Evolutionary conservation across 2,797 vertebrate genomes (phyloP), one percentile per base, ranked within the genome.

Genomic region (Pagetopsis macropterus): DNA sequence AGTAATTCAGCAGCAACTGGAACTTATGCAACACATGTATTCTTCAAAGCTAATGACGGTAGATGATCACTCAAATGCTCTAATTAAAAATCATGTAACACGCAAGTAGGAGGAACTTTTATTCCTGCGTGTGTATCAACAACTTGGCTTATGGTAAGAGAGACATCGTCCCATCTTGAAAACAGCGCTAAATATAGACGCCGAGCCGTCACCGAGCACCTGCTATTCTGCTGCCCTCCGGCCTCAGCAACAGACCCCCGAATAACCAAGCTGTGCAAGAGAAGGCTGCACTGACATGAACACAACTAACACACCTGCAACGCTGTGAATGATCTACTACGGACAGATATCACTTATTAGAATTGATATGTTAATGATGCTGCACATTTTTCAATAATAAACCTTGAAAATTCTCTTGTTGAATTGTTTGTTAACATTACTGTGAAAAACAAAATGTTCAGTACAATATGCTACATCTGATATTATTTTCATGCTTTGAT

Each of bases 161-260:
- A 75, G 44, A 75, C 61, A 60, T 76, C 71, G 83, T 68, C 77
- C 76, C 82, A 64, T 83, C 72, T 75, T 51, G 58, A 78, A 89
- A 85, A 81, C 78, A 81, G 73, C 57, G 88, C 91, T 91, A 92
- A 84, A 92, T 90, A 88, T 92, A 94, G 84, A 75, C 48, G 1
- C 15, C 40, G n/a, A n/a, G n/a, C n/a, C 78, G 79, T 78, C 78
- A 82, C 66, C 1, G 78, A 79, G 79, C 88, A 88, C 87, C 92
- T 90, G 89, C 91, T 93, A 87, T 91, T 92, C 81, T 80, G 54
- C 76, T 1, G 33, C 67, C 87, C 91, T 7, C 33, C 33, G 33
- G 33, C 33, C 33, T 82, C 90, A 90, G 94, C 93, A 93, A 95
- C 94, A 92, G 87, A 81, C 72, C 72, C 84, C n/a, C 79, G 89